Conservation (phyloP, 2,797 vertebrate species). For the Thripadectes ignobilis region DNA sequence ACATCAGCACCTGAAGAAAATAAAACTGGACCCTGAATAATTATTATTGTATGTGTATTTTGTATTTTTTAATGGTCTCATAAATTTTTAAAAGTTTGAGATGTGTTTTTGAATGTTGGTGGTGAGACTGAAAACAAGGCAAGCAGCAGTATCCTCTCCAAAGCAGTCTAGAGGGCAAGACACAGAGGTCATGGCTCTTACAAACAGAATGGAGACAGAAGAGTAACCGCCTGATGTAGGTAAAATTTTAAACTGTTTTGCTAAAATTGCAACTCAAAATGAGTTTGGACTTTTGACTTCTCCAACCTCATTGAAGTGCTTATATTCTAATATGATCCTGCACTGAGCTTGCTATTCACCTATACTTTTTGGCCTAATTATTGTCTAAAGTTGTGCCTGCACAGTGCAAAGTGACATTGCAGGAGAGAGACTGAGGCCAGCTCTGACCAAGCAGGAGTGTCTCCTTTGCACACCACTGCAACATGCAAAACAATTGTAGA, state of each 20-base stretch:
- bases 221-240: neutral
- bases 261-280: neutral
- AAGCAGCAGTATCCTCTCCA: neutral
- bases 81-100: neutral
- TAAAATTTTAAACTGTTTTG: neutral
- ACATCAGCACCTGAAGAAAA: neutral
- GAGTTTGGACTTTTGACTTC: neutral
- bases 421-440: neutral
- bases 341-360: neutral
- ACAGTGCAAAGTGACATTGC: neutral
- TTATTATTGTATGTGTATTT: neutral
- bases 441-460: neutral
- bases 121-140: neutral
- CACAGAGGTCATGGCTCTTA: neutral
- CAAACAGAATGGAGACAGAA: neutral
- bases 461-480: neutral
- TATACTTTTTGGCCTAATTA: neutral
- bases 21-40: neutral
- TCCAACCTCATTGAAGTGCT: rapidly evolving
- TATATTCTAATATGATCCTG: neutral
- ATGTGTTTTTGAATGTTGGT: neutral
- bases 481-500: neutral
- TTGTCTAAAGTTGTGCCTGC: neutral
- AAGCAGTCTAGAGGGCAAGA: neutral
- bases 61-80: neutral